Conservation (phyloP, 2,113 vertebrate species). For the Arvicanthis niloticus region DNA sequence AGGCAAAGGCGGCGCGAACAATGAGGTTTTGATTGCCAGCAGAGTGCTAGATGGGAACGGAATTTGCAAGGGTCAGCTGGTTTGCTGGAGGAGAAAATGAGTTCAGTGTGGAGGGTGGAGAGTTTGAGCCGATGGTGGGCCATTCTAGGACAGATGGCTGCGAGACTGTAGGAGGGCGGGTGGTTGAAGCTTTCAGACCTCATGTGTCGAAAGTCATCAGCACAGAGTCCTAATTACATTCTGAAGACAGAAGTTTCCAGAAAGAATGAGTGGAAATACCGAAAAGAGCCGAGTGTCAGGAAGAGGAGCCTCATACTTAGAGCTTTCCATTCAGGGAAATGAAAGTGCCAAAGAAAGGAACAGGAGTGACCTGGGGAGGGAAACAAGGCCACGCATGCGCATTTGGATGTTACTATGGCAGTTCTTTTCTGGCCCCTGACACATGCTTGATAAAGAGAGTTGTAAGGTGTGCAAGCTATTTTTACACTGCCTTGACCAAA, state of each 20-base stretch:
- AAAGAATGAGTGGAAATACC: slow-evolving; percentile 55
- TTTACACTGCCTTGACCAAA: background rate
- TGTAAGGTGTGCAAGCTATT: background rate
- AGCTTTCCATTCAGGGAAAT: background rate
- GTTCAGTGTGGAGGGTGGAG: slow-evolving; percentile 39
- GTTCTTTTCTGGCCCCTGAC: background rate
- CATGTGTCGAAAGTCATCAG: slow-evolving; percentile 60
- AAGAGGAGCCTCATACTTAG: background rate
- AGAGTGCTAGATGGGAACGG: slow-evolving; percentile 6
- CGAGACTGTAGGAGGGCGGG: background rate
- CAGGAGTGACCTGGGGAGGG: background rate
- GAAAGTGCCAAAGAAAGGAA: background rate
- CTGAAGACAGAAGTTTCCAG: slow-evolving; percentile 54
- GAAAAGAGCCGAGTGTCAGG: background rate
- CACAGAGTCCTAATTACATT: slow-evolving; percentile 17
- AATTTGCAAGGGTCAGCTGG: slow-evolving; percentile 43
- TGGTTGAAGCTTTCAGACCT: background rate
- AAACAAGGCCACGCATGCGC: background rate
- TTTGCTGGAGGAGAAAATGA: slow-evolving; percentile 55
- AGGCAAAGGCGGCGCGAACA: slow-evolving; percentile 36
- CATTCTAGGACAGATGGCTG: slow-evolving; percentile 31
- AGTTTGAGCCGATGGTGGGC: slow-evolving; percentile 28
- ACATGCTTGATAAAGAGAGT: background rate
- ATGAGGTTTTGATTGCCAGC: background rate
- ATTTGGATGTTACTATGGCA: background rate